Conservation (phyloP, 2,888 invertebrate species). For the Erebia aethiops region DNA sequence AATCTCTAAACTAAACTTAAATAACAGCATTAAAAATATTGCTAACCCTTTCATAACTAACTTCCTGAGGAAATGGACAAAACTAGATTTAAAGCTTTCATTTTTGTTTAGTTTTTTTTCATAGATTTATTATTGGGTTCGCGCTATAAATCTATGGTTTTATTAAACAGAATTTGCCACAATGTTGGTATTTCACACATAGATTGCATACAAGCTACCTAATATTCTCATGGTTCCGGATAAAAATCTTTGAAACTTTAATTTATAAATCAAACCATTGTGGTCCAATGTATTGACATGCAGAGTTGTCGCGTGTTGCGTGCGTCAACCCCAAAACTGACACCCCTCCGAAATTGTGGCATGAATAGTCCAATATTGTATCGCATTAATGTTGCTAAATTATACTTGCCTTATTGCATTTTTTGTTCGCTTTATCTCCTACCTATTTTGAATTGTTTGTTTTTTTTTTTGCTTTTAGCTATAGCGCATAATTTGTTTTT, state of each 20-base stretch:
- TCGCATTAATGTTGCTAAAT: conserved; percentile 52
- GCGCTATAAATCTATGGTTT: too few species aligned
- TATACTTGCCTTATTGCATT: conserved; percentile 25
- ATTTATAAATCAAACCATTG: conserved; percentile 19
- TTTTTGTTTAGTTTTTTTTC: too few species aligned
- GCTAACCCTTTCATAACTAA: too few species aligned
- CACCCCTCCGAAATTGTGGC: conserved; percentile 35
- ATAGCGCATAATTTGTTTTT: not conserved
- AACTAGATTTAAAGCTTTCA: too few species aligned
- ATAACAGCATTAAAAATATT: too few species aligned
- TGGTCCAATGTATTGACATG: conserved; percentile 25
- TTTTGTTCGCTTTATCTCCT: conserved; percentile 1
- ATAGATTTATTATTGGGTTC: too few species aligned
- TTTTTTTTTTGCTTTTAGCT: not conserved
- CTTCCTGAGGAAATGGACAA: too few species aligned
- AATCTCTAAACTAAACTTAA: too few species aligned
- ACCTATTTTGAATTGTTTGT: not conserved
- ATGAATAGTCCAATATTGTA: conserved; percentile 57
- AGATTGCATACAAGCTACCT: too few species aligned
- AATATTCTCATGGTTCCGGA: not conserved
- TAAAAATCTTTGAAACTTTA: not conserved
- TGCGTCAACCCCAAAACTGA: conserved; percentile 38
- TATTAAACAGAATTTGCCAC: too few species aligned
- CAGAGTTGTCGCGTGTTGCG: conserved; percentile 27
- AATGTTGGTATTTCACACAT: too few species aligned